Conservation (phyloP, 1,140 invertebrate species). For the Medauroidea extradentata region DNA sequence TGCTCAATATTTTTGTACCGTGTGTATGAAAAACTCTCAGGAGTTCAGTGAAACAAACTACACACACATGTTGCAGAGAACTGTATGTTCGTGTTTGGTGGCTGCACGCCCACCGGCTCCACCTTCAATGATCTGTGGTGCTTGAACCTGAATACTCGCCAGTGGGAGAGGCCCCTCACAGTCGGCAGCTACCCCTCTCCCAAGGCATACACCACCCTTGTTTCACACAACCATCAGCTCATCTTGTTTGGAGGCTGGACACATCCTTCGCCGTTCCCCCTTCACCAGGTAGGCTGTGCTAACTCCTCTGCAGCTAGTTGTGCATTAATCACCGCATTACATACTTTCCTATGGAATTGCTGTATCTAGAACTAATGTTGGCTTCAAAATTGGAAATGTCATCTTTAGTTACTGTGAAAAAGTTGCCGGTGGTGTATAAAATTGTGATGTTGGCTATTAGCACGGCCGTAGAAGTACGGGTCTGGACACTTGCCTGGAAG, state of each 20-base stretch:
- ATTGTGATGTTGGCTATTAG: no score
- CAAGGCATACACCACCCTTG: slow-evolving; percentile 90
- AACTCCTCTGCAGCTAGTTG: no score
- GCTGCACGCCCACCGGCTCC: slow-evolving; percentile 89
- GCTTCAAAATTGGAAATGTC: no score
- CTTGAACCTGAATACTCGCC: slow-evolving; percentile 78
- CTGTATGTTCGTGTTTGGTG: slow-evolving; percentile 93
- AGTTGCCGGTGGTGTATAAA: no score
- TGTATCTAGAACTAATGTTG: no score
- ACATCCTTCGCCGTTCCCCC: slow-evolving; percentile 84
- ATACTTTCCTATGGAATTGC: no score
- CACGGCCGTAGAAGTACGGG: no score
- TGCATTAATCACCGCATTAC: no score
- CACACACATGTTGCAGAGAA: slow-evolving; percentile 46
- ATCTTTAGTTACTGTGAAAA: no score
- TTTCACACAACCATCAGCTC: slow-evolving; percentile 76
- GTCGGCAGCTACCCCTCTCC: slow-evolving; percentile 91
- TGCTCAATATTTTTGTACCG: background rate
- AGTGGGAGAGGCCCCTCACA: slow-evolving; percentile 76
- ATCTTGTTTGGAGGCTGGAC: slow-evolving; percentile 96
- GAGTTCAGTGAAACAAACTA: slow-evolving; percentile 13
- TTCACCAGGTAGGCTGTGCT: slow-evolving; percentile 67
- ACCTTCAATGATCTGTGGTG: slow-evolving; percentile 97
- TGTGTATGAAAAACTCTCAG: slow-evolving; percentile 1
- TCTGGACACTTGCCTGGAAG: no score